These are phyloP conservation scores for Steatornis caripensis DNA, from an alignment of 2,113 vertebrate species.

Conservation along the genomic window DNA sequence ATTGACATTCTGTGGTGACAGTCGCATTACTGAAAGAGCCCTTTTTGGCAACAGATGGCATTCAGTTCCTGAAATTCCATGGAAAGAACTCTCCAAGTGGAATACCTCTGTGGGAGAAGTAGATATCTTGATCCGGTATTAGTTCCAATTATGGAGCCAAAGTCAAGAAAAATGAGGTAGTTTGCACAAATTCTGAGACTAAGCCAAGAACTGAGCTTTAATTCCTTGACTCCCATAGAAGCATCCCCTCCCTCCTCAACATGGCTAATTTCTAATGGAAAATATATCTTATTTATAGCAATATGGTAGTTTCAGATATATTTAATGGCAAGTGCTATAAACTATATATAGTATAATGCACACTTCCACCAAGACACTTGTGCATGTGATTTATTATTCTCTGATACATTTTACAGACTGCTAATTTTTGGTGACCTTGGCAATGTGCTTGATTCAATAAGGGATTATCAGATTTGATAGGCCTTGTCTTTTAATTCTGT, in stretches of 20 bases:
- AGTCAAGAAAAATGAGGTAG: neutral
- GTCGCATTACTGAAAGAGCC: neutral
- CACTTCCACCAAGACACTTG: neutral
- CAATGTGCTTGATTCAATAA: neutral
- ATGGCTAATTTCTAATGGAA: neutral
- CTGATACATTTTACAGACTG: neutral
- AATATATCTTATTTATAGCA: neutral
- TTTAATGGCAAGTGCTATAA: neutral
- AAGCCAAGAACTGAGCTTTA: neutral
- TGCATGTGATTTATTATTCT: neutral
- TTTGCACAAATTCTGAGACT: neutral
- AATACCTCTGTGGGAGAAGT: neutral
- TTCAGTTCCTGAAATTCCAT: neutral
- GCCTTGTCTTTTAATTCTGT: constrained; percentile 8
- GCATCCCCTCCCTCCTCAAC: neutral
- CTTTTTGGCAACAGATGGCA: neutral
- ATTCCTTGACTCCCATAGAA: neutral
- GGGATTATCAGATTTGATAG: constrained; percentile 49
- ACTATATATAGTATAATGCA: neutral
- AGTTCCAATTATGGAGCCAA: neutral
- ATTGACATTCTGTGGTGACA: neutral
- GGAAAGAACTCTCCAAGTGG: neutral
- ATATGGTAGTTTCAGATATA: neutral
- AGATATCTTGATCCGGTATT: neutral
- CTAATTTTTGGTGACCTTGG: constrained; percentile 34